These are phyloP conservation scores for Microplitis demolitor DNA, from an alignment of 1,140 invertebrate species.

Conservation along the genomic window DNA sequence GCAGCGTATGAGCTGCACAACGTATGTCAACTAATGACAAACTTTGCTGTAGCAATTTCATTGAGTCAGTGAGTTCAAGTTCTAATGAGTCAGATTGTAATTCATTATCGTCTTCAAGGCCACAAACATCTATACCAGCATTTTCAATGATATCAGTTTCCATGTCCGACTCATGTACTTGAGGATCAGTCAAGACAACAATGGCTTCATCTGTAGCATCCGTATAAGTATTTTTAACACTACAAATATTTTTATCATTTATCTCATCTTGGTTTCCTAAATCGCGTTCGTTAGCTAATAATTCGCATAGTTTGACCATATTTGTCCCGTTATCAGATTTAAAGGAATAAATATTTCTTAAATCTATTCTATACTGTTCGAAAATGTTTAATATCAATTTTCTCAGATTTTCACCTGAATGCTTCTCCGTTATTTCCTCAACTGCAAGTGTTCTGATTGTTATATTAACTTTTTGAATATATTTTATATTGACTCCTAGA, in stretches of 20 bases:
- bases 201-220: background rate
- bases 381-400: background rate
- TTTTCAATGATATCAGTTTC: too few species aligned
- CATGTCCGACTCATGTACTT: too few species aligned
- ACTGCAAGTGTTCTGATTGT: background rate
- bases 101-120: background rate
- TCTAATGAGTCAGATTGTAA: background rate
- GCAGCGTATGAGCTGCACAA: background rate
- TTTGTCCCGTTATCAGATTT: slow-evolving; percentile 18
- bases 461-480: background rate
- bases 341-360: slow-evolving; percentile 2
- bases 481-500: slow-evolving; percentile 14
- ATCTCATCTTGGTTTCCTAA: background rate
- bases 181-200: too few species aligned
- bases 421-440: background rate
- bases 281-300: background rate
- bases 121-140: too few species aligned
- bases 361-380: background rate
- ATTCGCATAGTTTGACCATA: slow-evolving; percentile 11
- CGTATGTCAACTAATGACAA: background rate
- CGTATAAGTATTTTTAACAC: background rate
- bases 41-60: background rate
- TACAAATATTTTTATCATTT: background rate
- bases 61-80: too few species aligned
- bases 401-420: slow-evolving; percentile 4